A percentile compares a stretch with the other conserved stretches of the same genome.
Evolutionary conservation across 2,888 invertebrate genomes (phyloP).

Genomic region (Trissolcus japonicus): DNA sequence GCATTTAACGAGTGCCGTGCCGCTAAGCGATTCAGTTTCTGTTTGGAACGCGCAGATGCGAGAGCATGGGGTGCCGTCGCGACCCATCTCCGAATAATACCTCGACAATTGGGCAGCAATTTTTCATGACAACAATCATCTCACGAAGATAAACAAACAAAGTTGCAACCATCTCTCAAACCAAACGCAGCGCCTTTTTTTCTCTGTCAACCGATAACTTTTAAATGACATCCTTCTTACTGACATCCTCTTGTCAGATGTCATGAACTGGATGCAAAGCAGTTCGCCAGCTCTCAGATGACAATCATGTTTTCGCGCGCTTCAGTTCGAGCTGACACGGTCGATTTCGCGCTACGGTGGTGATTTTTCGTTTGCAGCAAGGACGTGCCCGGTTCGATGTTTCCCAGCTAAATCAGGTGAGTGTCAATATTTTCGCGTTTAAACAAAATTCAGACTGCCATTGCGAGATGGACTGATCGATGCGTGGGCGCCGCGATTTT

Average conservation of each 20-base stretch:
- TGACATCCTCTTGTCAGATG: slow-evolving; percentile 9
- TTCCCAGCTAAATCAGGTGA: slow-evolving; percentile 30
- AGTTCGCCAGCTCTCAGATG: slow-evolving; percentile 13
- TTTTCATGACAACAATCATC: too few species aligned
- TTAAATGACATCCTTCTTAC: neutral
- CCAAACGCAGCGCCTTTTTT: neutral
- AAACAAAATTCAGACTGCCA: neutral
- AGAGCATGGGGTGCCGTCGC: slow-evolving; percentile 66
- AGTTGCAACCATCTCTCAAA: neutral
- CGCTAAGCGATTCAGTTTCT: slow-evolving; percentile 72
- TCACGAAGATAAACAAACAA: neutral
- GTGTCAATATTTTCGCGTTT: slow-evolving; percentile 1
- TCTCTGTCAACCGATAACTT: neutral
- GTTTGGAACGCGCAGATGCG: slow-evolving; percentile 69
- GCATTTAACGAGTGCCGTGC: slow-evolving; percentile 70
- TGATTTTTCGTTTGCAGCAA: slow-evolving; percentile 6
- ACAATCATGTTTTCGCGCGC: slow-evolving; percentile 37
- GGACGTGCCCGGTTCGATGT: slow-evolving; percentile 30
- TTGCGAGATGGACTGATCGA: neutral
- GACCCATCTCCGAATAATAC: slow-evolving; percentile 40
- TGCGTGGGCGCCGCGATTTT: slow-evolving; percentile 5
- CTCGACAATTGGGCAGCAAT: too few species aligned
- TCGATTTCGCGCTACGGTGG: neutral
- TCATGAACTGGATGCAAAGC: slow-evolving; percentile 17
- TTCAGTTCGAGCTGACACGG: slow-evolving; percentile 9